Evolutionary conservation across 2,113 vertebrate species (phyloP).

Genomic region (Lutjanus erythropterus): DNA sequence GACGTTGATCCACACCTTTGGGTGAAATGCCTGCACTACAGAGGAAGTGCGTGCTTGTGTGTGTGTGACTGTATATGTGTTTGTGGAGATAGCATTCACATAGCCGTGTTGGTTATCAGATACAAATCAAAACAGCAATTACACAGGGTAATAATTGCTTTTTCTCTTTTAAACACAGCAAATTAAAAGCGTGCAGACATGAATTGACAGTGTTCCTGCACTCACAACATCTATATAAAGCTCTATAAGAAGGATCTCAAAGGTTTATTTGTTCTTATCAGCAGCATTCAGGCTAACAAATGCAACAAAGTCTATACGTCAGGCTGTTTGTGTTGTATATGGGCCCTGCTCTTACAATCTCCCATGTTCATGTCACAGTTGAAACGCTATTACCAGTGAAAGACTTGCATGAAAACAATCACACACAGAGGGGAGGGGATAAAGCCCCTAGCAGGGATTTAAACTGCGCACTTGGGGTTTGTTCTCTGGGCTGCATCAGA

Average conservation of each 20-base stretch:
- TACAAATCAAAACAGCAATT: conserved; percentile 80
- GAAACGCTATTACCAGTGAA: conserved; percentile 36
- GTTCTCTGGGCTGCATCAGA: conserved; percentile 17
- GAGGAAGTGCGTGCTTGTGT: not conserved
- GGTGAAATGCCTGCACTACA: no score
- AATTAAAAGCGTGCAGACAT: conserved; percentile 73
- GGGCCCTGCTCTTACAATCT: not conserved
- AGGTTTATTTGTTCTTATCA: conserved; percentile 6
- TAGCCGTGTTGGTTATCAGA: conserved; percentile 70
- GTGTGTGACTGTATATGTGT: not conserved
- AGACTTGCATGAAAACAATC: conserved; percentile 31
- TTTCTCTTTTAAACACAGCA: conserved; percentile 59
- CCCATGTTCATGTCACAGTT: conserved; percentile 21
- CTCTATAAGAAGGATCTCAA: not conserved
- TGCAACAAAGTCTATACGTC: not conserved
- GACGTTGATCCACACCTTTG: no score
- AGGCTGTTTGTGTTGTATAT: not conserved
- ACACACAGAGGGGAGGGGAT: conserved; percentile 24
- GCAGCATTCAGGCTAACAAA: not conserved
- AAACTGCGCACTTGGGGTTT: conserved; percentile 23
- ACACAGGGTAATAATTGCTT: conserved; percentile 73
- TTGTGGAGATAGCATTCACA: not conserved
- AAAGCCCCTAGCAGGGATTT: conserved; percentile 46
- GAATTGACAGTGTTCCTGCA: conserved; percentile 44
- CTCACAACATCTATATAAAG: conserved; percentile 26